These are phyloP conservation scores for Chaetops frenatus DNA, from an alignment of 2,113 vertebrate species.

Conservation along the genomic window DNA sequence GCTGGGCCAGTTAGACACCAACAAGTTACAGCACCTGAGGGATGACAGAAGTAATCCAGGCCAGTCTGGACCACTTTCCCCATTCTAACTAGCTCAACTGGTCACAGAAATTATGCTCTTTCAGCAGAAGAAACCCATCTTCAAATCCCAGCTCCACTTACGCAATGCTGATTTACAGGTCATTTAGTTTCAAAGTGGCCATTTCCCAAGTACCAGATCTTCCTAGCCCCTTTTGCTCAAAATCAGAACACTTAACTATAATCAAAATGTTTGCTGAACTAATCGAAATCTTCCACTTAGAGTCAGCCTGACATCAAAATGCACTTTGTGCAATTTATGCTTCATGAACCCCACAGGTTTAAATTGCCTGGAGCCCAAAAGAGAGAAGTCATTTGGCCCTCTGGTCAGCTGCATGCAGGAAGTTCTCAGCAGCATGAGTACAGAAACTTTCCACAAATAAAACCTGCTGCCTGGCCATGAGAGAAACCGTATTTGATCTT, in stretches of 20 bases:
- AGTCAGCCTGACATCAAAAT: neutral
- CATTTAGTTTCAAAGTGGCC: neutral
- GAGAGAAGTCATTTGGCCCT: neutral
- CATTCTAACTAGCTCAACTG: neutral
- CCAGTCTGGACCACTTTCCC: neutral
- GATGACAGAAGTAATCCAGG: neutral
- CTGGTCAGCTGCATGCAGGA: neutral
- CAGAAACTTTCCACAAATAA: neutral
- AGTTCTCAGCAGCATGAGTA: neutral
- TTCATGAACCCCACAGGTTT: fast-evolving
- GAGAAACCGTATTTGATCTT: neutral
- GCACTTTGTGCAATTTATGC: neutral
- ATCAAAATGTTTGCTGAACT: neutral
- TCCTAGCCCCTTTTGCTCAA: neutral
- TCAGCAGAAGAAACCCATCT: neutral
- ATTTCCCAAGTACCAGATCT: neutral
- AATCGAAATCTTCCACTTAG: neutral
- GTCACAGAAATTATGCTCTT: neutral
- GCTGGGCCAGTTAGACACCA: neutral
- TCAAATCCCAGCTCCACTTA: neutral
- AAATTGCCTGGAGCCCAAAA: neutral
- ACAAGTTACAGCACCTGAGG: neutral
- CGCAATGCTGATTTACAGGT: fast-evolving
- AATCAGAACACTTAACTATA: neutral
- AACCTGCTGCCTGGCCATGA: neutral